Percentiles rank a stretch among this genome's conserved stretches.
phyloP scores from a whole-genome alignment of 2,113 vertebrate species.

The Syrmaticus mikado region DNA sequence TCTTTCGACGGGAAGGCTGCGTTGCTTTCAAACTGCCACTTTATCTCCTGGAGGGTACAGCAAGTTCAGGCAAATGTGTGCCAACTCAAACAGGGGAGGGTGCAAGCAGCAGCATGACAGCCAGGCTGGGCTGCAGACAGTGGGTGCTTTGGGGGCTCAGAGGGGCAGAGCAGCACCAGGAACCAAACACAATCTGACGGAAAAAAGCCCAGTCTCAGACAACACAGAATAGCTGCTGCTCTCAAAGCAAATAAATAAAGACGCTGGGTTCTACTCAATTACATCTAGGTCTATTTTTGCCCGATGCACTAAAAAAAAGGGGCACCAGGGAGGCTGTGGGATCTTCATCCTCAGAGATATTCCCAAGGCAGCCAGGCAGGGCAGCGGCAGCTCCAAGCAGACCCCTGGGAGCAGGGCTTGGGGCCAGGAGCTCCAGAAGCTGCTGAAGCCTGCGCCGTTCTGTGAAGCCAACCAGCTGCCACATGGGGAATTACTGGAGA shows the following conservation, averaged over 20 bases:
- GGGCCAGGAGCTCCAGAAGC: background rate
- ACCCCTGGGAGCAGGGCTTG: fast-evolving
- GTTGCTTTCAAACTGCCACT: background rate
- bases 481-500: background rate
- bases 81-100: background rate
- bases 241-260: background rate
- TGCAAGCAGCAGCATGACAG: background rate
- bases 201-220: background rate
- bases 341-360: background rate
- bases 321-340: background rate
- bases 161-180: background rate
- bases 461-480: background rate
- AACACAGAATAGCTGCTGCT: background rate
- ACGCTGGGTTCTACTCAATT: background rate
- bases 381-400: background rate
- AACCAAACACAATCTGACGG: background rate
- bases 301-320: background rate
- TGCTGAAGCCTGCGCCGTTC: fast-evolving
- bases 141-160: background rate
- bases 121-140: background rate
- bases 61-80: background rate
- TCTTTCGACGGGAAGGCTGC: background rate
- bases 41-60: background rate
- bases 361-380: background rate
- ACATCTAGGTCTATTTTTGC: background rate